phyloP scores from a whole-genome alignment of 1,140 invertebrate species.

The Lepidurus couesii region DNA sequence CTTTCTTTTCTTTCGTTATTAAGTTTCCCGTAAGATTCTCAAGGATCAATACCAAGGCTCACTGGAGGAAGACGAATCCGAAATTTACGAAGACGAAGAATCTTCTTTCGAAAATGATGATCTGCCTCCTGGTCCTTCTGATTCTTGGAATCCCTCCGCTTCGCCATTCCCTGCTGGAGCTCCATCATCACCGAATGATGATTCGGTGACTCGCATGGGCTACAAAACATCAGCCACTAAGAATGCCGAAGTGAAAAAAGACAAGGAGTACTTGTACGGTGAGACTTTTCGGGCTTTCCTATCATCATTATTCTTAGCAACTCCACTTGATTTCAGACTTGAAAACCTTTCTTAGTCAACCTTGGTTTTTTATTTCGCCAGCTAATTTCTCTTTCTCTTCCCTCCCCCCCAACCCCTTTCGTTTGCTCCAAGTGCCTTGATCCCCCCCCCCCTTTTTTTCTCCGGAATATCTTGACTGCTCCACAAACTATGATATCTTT shows the following conservation, averaged over 20 bases:
- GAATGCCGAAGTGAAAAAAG: slow-evolving; percentile 7
- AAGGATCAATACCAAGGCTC: slow-evolving; percentile 68
- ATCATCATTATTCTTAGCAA: too few species aligned
- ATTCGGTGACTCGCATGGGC: slow-evolving; percentile 3
- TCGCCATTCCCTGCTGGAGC: slow-evolving; percentile 10
- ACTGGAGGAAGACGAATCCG: slow-evolving; percentile 61
- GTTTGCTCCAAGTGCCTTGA: neutral
- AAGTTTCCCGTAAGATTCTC: slow-evolving; percentile 75
- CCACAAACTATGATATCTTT: neutral
- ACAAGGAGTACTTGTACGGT: neutral
- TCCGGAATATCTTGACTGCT: neutral
- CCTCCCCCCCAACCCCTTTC: neutral
- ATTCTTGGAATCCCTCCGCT: slow-evolving; percentile 25
- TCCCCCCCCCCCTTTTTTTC: neutral
- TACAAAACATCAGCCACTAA: slow-evolving; percentile 1
- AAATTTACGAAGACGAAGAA: slow-evolving; percentile 44
- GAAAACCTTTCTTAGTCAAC: too few species aligned
- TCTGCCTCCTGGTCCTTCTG: slow-evolving; percentile 21
- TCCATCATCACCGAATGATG: neutral
- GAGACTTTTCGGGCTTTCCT: neutral
- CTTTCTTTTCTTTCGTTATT: slow-evolving; percentile 39
- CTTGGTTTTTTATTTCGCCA: neutral
- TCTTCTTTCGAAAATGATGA: slow-evolving; percentile 31
- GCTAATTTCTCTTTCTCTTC: neutral
- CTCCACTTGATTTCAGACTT: too few species aligned